phyloP scores from a whole-genome alignment of 2,888 invertebrate genomes.

The Apoderus coryli region DNA sequence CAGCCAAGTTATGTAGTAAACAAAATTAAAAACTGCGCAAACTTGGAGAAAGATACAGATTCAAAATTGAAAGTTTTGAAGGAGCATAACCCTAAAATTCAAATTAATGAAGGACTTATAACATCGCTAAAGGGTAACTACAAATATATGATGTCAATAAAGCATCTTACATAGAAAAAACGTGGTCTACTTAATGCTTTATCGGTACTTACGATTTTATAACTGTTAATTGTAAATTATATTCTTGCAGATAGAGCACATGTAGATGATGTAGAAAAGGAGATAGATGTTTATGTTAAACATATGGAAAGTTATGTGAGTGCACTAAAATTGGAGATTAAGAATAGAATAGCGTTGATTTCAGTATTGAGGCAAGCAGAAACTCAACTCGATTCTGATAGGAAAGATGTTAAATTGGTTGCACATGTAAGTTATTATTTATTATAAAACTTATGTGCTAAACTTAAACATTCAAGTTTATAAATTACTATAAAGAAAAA shows the following conservation, averaged over 20 bases:
- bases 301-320: conserved; percentile 71
- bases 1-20: conserved; percentile 58
- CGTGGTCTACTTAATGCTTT: conserved; percentile 1
- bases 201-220: conserved; percentile 1
- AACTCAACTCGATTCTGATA: conserved; percentile 77
- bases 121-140: conserved; percentile 62
- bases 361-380: conserved; percentile 68
- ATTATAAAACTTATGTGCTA: too few relatives aligned
- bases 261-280: conserved; percentile 76
- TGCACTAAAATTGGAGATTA: conserved; percentile 68
- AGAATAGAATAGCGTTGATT: conserved; percentile 62
- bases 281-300: conserved; percentile 66
- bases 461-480: conserved; percentile 5
- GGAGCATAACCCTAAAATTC: conserved; percentile 45
- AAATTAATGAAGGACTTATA: conserved; percentile 65
- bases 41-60: conserved; percentile 60
- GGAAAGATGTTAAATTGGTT: conserved; percentile 89
- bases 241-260: conserved; percentile 55
- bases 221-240: background rate
- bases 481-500: conserved; percentile 4
- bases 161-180: too few relatives aligned
- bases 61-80: conserved; percentile 50
- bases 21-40: conserved; percentile 59
- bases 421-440: conserved; percentile 84
- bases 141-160: background rate